These are phyloP conservation scores for Barbus barbus DNA, from an alignment of 2,113 vertebrate species.

Conservation along the genomic window DNA sequence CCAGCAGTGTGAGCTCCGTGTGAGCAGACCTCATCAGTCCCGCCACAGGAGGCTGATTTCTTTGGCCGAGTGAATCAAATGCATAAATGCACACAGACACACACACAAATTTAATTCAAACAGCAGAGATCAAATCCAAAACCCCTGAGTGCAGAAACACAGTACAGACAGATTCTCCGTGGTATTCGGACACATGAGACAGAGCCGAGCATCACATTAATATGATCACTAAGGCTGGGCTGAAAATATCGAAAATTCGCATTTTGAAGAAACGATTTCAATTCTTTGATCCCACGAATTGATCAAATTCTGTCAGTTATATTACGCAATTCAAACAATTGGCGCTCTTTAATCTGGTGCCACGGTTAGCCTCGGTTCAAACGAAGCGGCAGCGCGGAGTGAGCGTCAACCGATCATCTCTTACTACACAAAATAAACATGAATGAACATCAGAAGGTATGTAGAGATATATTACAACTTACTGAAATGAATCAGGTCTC, in stretches of 20 bases:
- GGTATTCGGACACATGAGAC: neutral
- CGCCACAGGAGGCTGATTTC: neutral
- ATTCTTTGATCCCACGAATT: too few relatives aligned
- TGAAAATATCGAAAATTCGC: neutral
- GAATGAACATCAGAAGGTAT: too few relatives aligned
- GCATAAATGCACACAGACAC: neutral
- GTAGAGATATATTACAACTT: too few relatives aligned
- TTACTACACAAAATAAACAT: too few relatives aligned
- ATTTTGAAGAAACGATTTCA: too few relatives aligned
- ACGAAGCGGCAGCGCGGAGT: too few relatives aligned
- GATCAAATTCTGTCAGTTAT: too few relatives aligned
- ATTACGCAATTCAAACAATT: too few relatives aligned
- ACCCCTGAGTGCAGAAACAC: neutral
- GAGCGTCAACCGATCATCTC: too few relatives aligned
- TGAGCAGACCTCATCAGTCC: neutral
- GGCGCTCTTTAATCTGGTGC: too few relatives aligned
- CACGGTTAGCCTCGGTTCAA: too few relatives aligned
- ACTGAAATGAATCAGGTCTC: too few relatives aligned
- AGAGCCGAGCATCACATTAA: neutral
- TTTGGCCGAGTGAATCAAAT: neutral
- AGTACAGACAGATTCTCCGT: neutral
- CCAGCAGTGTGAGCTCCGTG: neutral
- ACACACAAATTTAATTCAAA: neutral
- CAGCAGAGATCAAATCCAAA: neutral
- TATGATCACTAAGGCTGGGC: neutral